Evolutionary conservation across 2,797 vertebrate species (phyloP).

Genomic region (Micropoecilia bifurca): DNA sequence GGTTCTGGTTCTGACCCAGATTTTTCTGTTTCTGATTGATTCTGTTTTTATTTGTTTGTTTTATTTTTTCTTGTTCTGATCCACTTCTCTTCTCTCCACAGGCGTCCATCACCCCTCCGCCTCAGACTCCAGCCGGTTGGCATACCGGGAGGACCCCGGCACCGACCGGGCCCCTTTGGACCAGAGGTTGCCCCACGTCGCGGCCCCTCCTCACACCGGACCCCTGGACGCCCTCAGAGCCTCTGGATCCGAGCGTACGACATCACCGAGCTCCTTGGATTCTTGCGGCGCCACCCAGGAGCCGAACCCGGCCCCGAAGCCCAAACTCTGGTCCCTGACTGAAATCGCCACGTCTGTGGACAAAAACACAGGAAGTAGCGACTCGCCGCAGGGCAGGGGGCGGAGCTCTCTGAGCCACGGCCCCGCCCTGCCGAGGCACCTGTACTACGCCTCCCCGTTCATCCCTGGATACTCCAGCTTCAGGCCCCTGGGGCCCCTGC

Average conservation of each 20-base stretch:
- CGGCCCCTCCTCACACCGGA: slow-evolving; percentile 49
- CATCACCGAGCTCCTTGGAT: slow-evolving; percentile 33
- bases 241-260: slow-evolving; percentile 12
- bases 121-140: slow-evolving; percentile 42
- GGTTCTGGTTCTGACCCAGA: not conserved
- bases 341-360: slow-evolving; percentile 93
- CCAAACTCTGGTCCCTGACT: slow-evolving; percentile 94
- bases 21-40: not conserved
- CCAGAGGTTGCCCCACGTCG: slow-evolving; percentile 53
- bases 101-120: slow-evolving; percentile 27
- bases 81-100: slow-evolving; percentile 19
- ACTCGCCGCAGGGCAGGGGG: slow-evolving; percentile 45
- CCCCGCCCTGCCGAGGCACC: slow-evolving; percentile 84
- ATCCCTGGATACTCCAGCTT: slow-evolving; percentile 90
- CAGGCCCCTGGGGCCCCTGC: slow-evolving; percentile 85
- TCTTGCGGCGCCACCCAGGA: slow-evolving; percentile 72
- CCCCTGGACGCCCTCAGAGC: slow-evolving; percentile 36
- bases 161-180: slow-evolving; percentile 41
- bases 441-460: slow-evolving; percentile 90
- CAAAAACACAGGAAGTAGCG: slow-evolving; percentile 81
- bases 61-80: not conserved
- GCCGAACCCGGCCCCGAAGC: slow-evolving; percentile 82
- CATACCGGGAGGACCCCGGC: slow-evolving; percentile 54
- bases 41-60: not conserved
- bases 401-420: slow-evolving; percentile 83